These are phyloP conservation scores for Lepidothrix coronata DNA, from an alignment of 2,113 vertebrate genomes.

Conservation along the genomic window DNA sequence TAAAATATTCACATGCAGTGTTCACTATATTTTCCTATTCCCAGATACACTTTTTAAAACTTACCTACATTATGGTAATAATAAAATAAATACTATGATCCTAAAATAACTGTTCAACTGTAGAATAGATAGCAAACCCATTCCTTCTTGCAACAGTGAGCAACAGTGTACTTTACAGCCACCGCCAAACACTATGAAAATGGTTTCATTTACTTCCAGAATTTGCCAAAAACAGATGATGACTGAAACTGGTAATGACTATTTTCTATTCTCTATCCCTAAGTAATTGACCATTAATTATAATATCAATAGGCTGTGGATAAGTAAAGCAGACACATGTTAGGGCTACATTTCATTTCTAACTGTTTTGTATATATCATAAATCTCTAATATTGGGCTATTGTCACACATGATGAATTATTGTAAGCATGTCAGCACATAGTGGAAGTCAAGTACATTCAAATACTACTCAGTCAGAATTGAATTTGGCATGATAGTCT, in stretches of 20 bases:
- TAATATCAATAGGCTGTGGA: slow-evolving; percentile 82
- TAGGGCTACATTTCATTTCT: slow-evolving; percentile 79
- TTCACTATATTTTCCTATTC: neutral
- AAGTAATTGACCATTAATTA: slow-evolving; percentile 87
- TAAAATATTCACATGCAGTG: neutral
- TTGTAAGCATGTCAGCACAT: slow-evolving; percentile 89
- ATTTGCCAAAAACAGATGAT: slow-evolving; percentile 73
- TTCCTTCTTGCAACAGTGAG: slow-evolving; percentile 29
- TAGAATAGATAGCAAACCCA: slow-evolving; percentile 12
- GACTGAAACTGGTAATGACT: slow-evolving; percentile 82
- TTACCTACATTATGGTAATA: neutral
- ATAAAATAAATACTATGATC: slow-evolving; percentile 24
- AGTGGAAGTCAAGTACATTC: slow-evolving; percentile 95
- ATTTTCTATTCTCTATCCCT: slow-evolving; percentile 80
- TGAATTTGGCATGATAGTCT: slow-evolving; percentile 98
- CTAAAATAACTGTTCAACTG: slow-evolving; percentile 11
- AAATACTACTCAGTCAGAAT: slow-evolving; percentile 98
- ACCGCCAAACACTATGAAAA: slow-evolving; percentile 68
- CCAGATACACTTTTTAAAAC: neutral
- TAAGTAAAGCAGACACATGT: slow-evolving; percentile 76
- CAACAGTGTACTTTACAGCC: slow-evolving; percentile 66
- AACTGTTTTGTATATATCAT: slow-evolving; percentile 85
- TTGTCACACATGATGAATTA: slow-evolving; percentile 89
- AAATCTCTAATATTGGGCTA: slow-evolving; percentile 90
- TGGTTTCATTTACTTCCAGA: slow-evolving; percentile 73